phyloP scores from a whole-genome alignment of 2,797 vertebrate genomes.

The Lemur catta region DNA sequence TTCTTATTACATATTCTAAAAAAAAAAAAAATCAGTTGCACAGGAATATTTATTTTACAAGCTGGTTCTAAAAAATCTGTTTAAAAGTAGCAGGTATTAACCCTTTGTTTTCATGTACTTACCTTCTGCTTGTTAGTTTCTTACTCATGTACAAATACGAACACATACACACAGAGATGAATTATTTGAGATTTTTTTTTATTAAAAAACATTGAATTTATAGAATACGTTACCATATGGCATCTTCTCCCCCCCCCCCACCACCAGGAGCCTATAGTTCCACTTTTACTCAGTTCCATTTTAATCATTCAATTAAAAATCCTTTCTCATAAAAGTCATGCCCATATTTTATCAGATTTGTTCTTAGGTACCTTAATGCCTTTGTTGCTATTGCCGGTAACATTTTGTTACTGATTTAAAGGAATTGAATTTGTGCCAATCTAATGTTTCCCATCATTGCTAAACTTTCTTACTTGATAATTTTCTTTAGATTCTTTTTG shows the following conservation, averaged over 20 bases:
- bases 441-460: background rate
- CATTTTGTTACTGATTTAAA: background rate
- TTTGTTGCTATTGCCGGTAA: background rate
- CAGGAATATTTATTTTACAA: background rate
- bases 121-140: background rate
- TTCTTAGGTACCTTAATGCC: background rate
- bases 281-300: background rate
- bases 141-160: background rate
- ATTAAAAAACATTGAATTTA: background rate
- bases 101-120: background rate
- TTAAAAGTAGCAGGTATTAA: background rate
- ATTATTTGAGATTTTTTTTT: background rate
- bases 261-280: background rate
- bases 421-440: background rate
- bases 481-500: background rate
- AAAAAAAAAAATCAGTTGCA: background rate
- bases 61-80: background rate
- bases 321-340: background rate
- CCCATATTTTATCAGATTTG: background rate
- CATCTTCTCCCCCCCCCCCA: background rate
- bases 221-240: background rate
- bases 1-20: background rate
- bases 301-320: background rate
- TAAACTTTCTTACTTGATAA: background rate
- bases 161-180: background rate